Percentiles rank a stretch among this genome's conserved stretches.
Conservation (phyloP, 1,140 invertebrate genomes). For the Asbolus verrucosus region DNA sequence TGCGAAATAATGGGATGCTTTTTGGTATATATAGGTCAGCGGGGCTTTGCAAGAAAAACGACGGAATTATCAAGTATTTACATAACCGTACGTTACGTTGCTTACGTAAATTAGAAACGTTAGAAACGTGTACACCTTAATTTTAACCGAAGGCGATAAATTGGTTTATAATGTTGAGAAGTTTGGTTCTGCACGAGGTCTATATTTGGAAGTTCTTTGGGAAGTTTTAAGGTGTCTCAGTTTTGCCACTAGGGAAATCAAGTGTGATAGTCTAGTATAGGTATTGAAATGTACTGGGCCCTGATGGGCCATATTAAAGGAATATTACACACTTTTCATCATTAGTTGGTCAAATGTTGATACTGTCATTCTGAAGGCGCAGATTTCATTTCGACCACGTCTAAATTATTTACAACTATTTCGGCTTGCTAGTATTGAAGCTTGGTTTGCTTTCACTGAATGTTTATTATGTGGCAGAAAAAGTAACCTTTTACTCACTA, state of each 20-base stretch:
- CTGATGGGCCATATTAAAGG: slow-evolving; percentile 42
- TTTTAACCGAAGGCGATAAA: slow-evolving; percentile 21
- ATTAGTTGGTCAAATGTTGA: slow-evolving; percentile 40
- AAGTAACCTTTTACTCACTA: too few species aligned
- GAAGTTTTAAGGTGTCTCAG: slow-evolving; percentile 41
- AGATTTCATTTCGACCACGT: slow-evolving; percentile 11
- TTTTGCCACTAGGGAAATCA: slow-evolving; percentile 43
- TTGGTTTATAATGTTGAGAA: slow-evolving; percentile 30
- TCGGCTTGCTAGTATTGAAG: slow-evolving; percentile 9
- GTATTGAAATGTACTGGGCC: slow-evolving; percentile 44
- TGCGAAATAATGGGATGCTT: slow-evolving; percentile 36
- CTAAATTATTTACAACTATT: slow-evolving; percentile 23
- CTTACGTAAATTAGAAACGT: slow-evolving; percentile 15
- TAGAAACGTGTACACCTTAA: slow-evolving; percentile 11
- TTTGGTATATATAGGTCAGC: slow-evolving; percentile 37
- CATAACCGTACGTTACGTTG: slow-evolving; percentile 2
- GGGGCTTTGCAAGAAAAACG: slow-evolving; percentile 21
- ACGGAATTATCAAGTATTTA: slow-evolving; percentile 30
- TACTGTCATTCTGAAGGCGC: neutral
- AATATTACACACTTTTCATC: slow-evolving; percentile 44
- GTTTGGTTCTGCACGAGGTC: slow-evolving; percentile 8
- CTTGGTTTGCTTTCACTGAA: slow-evolving; percentile 5
- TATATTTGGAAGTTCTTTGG: slow-evolving; percentile 36
- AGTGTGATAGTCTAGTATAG: slow-evolving; percentile 43
- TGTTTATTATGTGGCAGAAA: too few species aligned